Percentiles rank a stretch among this genome's conserved stretches.
phyloP scores from a whole-genome alignment of 1,140 invertebrate genomes.

The Bombus ignitus region DNA sequence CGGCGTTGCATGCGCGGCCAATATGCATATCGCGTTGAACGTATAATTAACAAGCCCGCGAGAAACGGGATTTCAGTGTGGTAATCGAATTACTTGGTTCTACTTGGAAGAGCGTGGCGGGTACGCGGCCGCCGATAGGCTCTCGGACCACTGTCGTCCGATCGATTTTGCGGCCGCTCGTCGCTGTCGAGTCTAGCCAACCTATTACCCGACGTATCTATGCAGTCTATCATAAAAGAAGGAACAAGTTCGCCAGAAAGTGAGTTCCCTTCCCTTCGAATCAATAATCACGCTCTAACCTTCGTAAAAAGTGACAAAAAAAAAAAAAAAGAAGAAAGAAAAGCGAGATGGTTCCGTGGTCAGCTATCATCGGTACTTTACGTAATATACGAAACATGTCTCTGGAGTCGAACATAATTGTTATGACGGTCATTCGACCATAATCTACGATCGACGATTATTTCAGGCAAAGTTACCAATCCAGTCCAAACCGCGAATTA shows the following conservation, averaged over 20 bases:
- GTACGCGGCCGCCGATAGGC: slow-evolving; percentile 20
- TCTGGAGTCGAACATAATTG: neutral
- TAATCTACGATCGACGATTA: slow-evolving; percentile 3
- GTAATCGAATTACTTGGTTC: slow-evolving; percentile 36
- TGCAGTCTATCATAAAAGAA: slow-evolving; percentile 48
- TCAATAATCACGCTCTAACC: neutral
- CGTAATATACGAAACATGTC: no score
- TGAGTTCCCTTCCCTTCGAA: slow-evolving; percentile 5
- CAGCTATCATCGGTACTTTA: no score
- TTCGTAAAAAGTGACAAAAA: neutral
- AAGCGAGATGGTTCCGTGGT: no score
- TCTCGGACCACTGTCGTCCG: slow-evolving; percentile 27
- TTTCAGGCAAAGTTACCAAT: neutral
- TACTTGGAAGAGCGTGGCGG: neutral
- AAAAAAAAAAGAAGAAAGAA: neutral
- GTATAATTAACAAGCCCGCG: slow-evolving; percentile 35
- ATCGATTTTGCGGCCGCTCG: slow-evolving; percentile 45
- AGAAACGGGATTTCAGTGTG: slow-evolving; percentile 34
- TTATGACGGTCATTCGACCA: neutral
- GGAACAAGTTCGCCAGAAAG: slow-evolving; percentile 25
- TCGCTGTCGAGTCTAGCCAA: neutral
- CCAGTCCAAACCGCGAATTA: slow-evolving; percentile 5
- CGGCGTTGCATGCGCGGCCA: slow-evolving; percentile 22
- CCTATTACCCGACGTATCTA: slow-evolving; percentile 53
- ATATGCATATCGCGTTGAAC: slow-evolving; percentile 28